Evolutionary conservation across 2,113 vertebrate species (phyloP).

Genomic region (Tonatia bakeri): DNA sequence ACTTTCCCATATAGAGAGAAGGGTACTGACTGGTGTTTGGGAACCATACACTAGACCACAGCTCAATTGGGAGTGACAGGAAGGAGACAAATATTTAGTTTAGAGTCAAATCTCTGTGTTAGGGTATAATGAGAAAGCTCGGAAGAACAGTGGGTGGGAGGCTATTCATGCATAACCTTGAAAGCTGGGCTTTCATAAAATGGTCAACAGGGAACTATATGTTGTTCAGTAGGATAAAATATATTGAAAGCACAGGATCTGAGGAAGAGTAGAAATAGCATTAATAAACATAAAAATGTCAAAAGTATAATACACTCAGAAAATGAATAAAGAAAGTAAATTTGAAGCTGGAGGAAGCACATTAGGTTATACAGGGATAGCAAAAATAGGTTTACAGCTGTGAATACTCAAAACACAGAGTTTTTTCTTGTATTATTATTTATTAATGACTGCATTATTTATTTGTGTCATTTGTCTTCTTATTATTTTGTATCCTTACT

Average conservation of each 20-base stretch:
- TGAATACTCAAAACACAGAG: not conserved
- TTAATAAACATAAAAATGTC: slow-evolving; percentile 17
- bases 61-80: not conserved
- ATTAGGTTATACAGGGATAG: not conserved
- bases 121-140: not conserved
- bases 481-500: not conserved
- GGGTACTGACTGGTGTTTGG: not conserved
- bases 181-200: slow-evolving; percentile 18
- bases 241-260: not conserved
- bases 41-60: not conserved
- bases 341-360: not conserved
- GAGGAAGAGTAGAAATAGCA: not conserved
- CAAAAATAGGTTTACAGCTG: not conserved
- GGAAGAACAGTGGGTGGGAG: not conserved
- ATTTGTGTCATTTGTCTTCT: not conserved
- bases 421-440: not conserved
- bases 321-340: not conserved
- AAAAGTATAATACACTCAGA: not conserved
- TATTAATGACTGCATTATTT: not conserved
- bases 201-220: not conserved
- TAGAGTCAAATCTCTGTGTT: not conserved
- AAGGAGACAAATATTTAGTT: not conserved
- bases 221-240: slow-evolving; percentile 11
- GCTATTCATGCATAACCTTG: not conserved
- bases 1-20: not conserved